Conservation (phyloP, 2,113 vertebrate genomes). For the Lota lota region DNA sequence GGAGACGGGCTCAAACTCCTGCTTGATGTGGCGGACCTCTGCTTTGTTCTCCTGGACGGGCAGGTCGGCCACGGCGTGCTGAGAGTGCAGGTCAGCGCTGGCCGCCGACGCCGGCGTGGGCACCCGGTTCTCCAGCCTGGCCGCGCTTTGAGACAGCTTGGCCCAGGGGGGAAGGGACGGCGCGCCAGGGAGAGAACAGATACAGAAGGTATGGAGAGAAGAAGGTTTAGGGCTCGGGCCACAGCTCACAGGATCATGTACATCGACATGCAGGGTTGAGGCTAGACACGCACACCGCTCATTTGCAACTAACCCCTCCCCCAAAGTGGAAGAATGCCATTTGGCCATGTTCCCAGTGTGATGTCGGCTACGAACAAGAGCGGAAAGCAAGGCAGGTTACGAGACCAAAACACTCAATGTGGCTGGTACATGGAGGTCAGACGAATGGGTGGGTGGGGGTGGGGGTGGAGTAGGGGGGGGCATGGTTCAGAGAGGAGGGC, state of each 20-base stretch:
- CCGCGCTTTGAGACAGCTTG: slow-evolving; percentile 86
- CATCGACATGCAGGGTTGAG: not conserved
- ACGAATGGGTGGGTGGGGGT: slow-evolving; percentile 39
- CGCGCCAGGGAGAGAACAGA: slow-evolving; percentile 15
- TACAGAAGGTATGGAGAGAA: not conserved
- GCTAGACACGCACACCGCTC: slow-evolving; percentile 7
- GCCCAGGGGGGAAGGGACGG: not conserved
- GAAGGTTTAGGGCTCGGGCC: not conserved
- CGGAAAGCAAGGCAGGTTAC: slow-evolving; percentile 8
- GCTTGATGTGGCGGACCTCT: slow-evolving; percentile 78
- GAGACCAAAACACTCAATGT: no score
- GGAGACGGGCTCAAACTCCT: slow-evolving; percentile 76
- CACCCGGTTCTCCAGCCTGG: slow-evolving; percentile 88
- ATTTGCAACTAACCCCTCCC: slow-evolving; percentile 16
- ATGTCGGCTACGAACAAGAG: slow-evolving; percentile 44
- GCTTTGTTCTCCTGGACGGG: slow-evolving; percentile 80
- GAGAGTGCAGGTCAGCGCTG: slow-evolving; percentile 81
- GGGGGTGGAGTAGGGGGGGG: slow-evolving; percentile 61
- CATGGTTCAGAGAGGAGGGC: slow-evolving; percentile 50
- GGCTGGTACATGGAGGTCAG: slow-evolving; percentile 37
- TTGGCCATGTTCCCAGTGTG: slow-evolving; percentile 23
- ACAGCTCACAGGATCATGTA: not conserved
- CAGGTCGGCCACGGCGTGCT: slow-evolving; percentile 83
- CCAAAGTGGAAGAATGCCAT: slow-evolving; percentile 21
- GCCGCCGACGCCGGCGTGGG: slow-evolving; percentile 90